Conservation (phyloP, 2,113 vertebrate species). For the Cochlearius cochlearius region DNA sequence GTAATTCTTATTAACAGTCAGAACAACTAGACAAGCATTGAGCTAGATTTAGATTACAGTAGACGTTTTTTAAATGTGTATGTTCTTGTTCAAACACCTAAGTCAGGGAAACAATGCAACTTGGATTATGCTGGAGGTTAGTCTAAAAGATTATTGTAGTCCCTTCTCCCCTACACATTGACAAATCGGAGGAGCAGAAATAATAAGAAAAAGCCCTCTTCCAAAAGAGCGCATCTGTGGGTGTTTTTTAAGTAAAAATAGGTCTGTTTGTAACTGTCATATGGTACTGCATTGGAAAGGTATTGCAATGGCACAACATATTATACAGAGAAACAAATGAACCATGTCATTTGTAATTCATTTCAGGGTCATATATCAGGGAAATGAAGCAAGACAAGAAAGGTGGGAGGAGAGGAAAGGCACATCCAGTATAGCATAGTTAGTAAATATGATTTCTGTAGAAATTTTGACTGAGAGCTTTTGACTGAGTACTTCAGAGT, state of each 20-base stretch:
- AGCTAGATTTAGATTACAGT: not conserved
- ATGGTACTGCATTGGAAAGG: not conserved
- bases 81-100: not conserved
- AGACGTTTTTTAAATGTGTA: not conserved
- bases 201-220: not conserved
- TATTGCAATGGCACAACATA: not conserved
- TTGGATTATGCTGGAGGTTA: not conserved
- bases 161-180: not conserved
- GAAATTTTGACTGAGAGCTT: not conserved
- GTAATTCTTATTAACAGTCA: not conserved
- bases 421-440: not conserved
- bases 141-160: not conserved
- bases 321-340: not conserved
- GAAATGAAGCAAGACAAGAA: not conserved
- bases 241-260: not conserved
- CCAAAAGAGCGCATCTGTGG: not conserved
- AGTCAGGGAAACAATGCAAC: not conserved
- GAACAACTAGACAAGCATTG: not conserved
- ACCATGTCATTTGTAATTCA: not conserved
- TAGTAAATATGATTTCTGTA: not conserved
- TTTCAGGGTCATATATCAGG: not conserved
- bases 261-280: not conserved
- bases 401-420: not conserved
- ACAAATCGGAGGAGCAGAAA: not conserved
- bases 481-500: not conserved